phyloP scores from a whole-genome alignment of 2,888 invertebrate species.

The Deladenus siricidicola region DNA sequence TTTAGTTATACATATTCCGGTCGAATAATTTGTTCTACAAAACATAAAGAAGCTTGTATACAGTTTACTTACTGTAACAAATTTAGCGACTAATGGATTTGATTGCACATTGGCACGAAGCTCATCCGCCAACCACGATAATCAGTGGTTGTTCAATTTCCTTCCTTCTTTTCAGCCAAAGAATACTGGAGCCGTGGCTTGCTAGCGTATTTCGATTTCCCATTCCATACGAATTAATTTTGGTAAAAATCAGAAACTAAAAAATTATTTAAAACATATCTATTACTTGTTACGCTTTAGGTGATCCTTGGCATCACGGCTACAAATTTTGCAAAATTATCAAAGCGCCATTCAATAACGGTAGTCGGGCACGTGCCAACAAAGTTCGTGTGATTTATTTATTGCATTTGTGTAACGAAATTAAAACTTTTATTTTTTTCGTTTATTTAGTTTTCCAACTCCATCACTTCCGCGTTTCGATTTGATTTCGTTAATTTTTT shows the following conservation, averaged over 20 bases:
- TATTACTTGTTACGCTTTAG: conserved; percentile 14
- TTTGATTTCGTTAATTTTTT: conserved; percentile 41
- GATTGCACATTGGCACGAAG: conserved; percentile 29
- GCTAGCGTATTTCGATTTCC: conserved; percentile 48
- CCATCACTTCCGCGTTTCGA: conserved; percentile 47
- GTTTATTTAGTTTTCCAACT: conserved; percentile 42
- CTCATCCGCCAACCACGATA: conserved; percentile 34
- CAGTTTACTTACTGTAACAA: no score
- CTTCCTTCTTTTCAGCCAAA: conserved; percentile 39
- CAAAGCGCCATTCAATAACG: conserved; percentile 38
- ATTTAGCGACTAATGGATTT: conserved; percentile 41
- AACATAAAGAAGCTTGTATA: background rate
- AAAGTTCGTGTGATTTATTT: conserved; percentile 33
- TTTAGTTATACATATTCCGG: no score
- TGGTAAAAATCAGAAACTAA: conserved; percentile 29
- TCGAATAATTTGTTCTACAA: no score
- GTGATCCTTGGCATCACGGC: conserved; percentile 50
- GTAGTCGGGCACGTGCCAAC: conserved; percentile 51
- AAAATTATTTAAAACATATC: background rate
- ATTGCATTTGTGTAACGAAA: no score
- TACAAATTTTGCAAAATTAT: conserved; percentile 49
- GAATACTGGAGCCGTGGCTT: conserved; percentile 47
- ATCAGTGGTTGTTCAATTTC: conserved; percentile 43
- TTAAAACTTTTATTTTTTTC: no score
- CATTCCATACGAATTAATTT: conserved; percentile 46